A percentile compares a stretch with the other conserved stretches of the same genome.
These are phyloP conservation scores for Lepidurus couesii DNA, from an alignment of 1,140 invertebrate genomes.

Conservation along the genomic window DNA sequence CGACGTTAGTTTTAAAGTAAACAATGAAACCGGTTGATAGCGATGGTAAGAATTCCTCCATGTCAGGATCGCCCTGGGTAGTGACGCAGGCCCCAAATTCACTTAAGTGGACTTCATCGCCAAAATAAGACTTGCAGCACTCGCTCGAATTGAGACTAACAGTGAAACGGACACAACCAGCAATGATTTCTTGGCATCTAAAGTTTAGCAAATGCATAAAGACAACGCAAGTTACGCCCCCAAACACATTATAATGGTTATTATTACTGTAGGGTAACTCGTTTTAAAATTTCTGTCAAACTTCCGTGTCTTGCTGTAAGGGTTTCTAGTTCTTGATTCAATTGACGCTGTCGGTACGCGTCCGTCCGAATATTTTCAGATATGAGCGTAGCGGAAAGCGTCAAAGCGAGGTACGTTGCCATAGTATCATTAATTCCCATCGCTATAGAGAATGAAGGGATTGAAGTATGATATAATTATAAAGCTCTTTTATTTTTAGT, in stretches of 20 bases:
- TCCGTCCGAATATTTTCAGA: neutral
- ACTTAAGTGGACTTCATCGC: neutral
- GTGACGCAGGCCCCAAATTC: neutral
- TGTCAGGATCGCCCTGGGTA: neutral
- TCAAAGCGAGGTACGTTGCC: slow-evolving; percentile 27
- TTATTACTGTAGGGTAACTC: neutral
- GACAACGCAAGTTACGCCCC: no score
- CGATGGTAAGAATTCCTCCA: neutral
- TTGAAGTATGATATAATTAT: neutral
- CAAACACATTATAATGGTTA: no score
- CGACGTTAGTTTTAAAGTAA: neutral
- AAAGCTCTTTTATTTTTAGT: neutral
- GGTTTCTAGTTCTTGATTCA: neutral
- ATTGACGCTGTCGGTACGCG: neutral
- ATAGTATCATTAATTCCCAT: slow-evolving; percentile 32
- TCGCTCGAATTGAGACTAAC: neutral
- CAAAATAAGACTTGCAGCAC: neutral
- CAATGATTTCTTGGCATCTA: neutral
- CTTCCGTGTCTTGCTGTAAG: neutral
- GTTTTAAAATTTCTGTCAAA: neutral
- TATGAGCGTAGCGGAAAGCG: slow-evolving; percentile 13
- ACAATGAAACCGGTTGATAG: neutral
- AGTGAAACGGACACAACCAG: neutral
- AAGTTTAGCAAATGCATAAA: no score
- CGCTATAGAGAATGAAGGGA: neutral